Conservation (phyloP, 2,797 vertebrate species). For the Cuniculus paca region DNA sequence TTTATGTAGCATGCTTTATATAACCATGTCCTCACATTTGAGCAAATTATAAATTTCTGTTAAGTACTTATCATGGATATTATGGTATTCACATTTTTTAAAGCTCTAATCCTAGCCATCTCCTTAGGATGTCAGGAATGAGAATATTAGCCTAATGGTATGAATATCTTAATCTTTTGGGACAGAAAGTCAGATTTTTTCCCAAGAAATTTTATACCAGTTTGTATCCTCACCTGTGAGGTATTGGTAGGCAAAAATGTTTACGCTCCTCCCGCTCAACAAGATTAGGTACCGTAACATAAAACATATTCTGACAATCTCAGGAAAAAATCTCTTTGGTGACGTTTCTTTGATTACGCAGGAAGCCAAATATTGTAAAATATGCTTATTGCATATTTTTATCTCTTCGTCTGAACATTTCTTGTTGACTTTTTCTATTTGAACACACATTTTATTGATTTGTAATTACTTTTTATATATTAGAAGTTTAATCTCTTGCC, state of each 20-base stretch:
- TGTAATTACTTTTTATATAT: slow-evolving; percentile 61
- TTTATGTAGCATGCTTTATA: neutral
- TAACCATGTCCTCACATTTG: neutral
- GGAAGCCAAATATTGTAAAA: neutral
- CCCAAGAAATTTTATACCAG: neutral
- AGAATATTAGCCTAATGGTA: neutral
- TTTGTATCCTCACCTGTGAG: neutral
- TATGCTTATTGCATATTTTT: neutral
- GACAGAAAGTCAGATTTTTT: neutral
- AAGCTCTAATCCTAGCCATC: neutral
- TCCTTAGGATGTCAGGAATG: neutral
- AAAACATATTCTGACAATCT: slow-evolving; percentile 8
- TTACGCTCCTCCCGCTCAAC: neutral
- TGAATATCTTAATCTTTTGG: neutral
- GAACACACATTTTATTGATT: slow-evolving; percentile 45
- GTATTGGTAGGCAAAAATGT: neutral
- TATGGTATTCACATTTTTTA: neutral
- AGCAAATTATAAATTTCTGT: slow-evolving; percentile 35
- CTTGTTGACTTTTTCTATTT: neutral
- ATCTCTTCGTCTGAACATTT: slow-evolving; percentile 28
- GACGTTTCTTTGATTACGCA: slow-evolving; percentile 16
- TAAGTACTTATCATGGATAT: neutral
- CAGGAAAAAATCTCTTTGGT: neutral
- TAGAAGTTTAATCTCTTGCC: neutral
- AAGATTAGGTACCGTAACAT: neutral